Percentiles rank a stretch among this genome's conserved stretches.
Conservation (phyloP, 2,888 invertebrate species). For the Galerucella pusilla region DNA sequence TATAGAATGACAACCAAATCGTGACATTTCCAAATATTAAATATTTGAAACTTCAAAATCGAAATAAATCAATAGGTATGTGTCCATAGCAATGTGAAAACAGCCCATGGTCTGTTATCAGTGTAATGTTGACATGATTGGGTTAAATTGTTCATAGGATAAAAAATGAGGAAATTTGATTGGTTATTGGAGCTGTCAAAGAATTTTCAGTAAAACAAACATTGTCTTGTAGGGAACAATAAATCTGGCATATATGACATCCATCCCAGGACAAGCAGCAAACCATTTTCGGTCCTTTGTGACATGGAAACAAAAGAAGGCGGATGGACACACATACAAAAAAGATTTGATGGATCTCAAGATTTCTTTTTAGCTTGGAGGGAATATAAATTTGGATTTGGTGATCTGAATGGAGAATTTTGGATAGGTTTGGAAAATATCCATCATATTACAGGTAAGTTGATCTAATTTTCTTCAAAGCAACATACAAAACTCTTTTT, state of each 20-base stretch:
- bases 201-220: no score
- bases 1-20: no score
- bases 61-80: no score
- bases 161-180: no score
- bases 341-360: conserved; percentile 20
- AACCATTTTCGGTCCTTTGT: conserved; percentile 7
- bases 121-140: no score
- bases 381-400: conserved; percentile 22
- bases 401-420: conserved; percentile 19
- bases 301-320: conserved; percentile 22
- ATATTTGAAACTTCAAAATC: no score
- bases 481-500: no score
- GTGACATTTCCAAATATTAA: no score
- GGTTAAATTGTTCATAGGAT: no score
- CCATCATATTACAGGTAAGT: conserved; percentile 4
- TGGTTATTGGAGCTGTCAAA: no score
- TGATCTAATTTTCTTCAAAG: not conserved
- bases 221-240: not conserved
- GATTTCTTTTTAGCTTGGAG: conserved; percentile 7
- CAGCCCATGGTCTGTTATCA: no score
- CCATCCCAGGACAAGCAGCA: not conserved
- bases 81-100: no score
- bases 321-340: conserved; percentile 15
- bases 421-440: conserved; percentile 16
- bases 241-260: conserved; percentile 5